phyloP scores from a whole-genome alignment of 2,113 vertebrate species.

The Podiceps cristatus region DNA sequence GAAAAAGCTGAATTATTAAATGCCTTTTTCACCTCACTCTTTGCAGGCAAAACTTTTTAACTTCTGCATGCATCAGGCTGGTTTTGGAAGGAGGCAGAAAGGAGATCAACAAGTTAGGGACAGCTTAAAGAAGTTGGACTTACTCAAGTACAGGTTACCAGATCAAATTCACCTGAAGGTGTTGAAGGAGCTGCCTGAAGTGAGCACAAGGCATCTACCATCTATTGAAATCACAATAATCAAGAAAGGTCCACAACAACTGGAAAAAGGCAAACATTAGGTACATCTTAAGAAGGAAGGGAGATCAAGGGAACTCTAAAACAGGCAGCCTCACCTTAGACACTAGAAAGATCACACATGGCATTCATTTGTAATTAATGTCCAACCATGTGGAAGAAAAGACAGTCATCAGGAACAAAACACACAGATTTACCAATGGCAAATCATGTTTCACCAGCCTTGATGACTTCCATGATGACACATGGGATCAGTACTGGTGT shows the following conservation, averaged over 20 bases:
- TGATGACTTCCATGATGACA: not conserved
- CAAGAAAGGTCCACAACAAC: not conserved
- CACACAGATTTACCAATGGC: not conserved
- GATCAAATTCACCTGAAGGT: not conserved
- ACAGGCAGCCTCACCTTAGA: not conserved
- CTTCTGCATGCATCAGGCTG: not conserved
- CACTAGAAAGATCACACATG: not conserved
- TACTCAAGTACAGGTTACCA: not conserved
- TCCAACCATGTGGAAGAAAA: not conserved
- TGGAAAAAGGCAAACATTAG: not conserved
- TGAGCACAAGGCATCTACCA: not conserved
- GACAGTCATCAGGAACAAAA: not conserved
- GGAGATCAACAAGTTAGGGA: not conserved
- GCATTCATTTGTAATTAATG: not conserved
- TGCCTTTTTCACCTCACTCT: not conserved
- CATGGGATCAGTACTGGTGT: not conserved
- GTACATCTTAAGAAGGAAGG: not conserved
- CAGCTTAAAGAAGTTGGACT: not conserved
- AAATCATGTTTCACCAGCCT: not conserved
- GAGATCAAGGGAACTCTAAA: not conserved
- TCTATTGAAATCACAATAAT: not conserved
- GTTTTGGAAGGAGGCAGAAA: not conserved
- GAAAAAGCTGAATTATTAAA: not conserved
- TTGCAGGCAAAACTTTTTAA: not conserved
- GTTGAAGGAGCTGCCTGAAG: not conserved